Evolutionary conservation across 2,113 vertebrate genomes (phyloP).

Genomic region (Cynopterus brachyotis): DNA sequence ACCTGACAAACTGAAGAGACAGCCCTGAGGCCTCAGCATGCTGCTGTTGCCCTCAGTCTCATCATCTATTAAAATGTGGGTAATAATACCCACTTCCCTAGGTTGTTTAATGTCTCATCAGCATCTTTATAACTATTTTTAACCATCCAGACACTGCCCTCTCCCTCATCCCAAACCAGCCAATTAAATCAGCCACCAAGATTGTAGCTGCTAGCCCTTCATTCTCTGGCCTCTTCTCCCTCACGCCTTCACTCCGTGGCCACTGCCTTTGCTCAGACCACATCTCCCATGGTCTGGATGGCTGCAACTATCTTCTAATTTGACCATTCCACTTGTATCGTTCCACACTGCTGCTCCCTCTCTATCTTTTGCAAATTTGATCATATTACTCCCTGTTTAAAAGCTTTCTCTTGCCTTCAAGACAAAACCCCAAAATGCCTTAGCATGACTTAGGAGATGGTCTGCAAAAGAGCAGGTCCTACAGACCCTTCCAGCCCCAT

Average conservation of each 20-base stretch:
- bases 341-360: neutral
- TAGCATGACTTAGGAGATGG: neutral
- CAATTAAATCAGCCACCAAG: neutral
- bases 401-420: neutral
- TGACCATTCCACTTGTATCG: neutral
- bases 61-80: neutral
- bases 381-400: neutral
- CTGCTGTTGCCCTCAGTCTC: neutral
- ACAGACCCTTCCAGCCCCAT: too few species aligned
- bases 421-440: neutral
- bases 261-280: neutral
- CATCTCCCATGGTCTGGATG: neutral
- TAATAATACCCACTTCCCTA: neutral
- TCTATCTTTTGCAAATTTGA: neutral
- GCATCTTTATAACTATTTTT: neutral
- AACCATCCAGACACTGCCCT: neutral
- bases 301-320: neutral
- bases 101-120: neutral
- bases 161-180: neutral
- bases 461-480: neutral
- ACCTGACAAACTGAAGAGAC: conserved; percentile 90
- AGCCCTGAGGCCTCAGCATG: neutral
- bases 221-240: neutral
- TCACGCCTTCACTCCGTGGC: neutral
- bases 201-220: neutral